phyloP scores from a whole-genome alignment of 2,113 vertebrate genomes.

The Caretta caretta region DNA sequence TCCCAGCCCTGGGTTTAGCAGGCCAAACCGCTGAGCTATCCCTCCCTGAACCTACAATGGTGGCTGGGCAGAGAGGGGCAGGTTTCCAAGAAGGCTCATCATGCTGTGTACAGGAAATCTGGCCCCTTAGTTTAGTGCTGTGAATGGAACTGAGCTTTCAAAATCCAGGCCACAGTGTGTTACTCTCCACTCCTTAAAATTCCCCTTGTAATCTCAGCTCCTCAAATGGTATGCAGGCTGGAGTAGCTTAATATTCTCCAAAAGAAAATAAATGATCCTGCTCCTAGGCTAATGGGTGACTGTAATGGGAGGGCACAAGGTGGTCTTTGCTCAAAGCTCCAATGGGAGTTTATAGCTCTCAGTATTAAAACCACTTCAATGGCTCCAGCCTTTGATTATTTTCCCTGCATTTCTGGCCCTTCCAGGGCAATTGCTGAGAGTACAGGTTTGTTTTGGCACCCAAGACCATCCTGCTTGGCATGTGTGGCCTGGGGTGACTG shows the following conservation, averaged over 20 bases:
- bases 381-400: not conserved
- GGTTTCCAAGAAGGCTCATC: too few species aligned
- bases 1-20: too few species aligned
- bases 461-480: not conserved
- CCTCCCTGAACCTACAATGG: too few species aligned
- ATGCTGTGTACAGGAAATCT: too few species aligned
- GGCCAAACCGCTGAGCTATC: too few species aligned
- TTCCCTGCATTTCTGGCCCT: not conserved
- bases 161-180: too few species aligned
- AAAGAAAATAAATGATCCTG: not conserved
- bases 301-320: not conserved
- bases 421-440: not conserved
- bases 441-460: not conserved
- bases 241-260: not conserved
- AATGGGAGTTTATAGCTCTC: not conserved
- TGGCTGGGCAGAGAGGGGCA: too few species aligned
- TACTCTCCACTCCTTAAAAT: too few species aligned
- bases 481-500: not conserved
- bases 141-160: too few species aligned
- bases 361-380: not conserved
- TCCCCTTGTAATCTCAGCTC: too few species aligned
- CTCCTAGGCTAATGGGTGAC: not conserved
- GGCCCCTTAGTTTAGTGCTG: too few species aligned
- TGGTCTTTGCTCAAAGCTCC: not conserved
- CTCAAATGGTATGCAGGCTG: too few species aligned